Evolutionary conservation across 2,888 invertebrate species (phyloP), one percentile per base, ranked within the genome.

Genomic region (Caenorhabditis wallacei): DNA sequence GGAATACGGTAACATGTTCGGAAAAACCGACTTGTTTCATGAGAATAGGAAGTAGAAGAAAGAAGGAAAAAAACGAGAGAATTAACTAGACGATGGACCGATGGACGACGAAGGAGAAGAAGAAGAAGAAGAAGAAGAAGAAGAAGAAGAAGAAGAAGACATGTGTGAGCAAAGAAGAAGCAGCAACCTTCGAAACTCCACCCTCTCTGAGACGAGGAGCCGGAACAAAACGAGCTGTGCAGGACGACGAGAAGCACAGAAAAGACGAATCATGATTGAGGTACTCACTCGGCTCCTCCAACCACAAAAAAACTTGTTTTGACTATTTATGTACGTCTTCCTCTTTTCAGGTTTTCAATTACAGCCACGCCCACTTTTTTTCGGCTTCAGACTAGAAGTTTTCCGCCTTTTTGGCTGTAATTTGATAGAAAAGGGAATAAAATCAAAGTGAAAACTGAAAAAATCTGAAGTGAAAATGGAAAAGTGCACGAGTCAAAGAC

Each of bases 21-120:
- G 78, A 78, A 30, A 78, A 78, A 24, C 78, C 78, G 59, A 78
- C 78, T 78, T 78, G 78, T 78, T 78, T 78, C 78, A 78, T 78
- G 61, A 13, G 30, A 26, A 24, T 13, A 59, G 48, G 40, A 54
- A n/a, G 24, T 11, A 48, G 40, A 35, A 22, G 56, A 64, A 40
- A 48, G 13, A 20, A n/a, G 24, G 22, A 37, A n/a, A 22, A 57
- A 53, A 35, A 24, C 16, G 35, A 53, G 35, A 59, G 75, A 76
- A 76, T 68, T 59, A 76, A 68, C 68, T 53, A 66, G 46, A 57
- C 46, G 74, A 61, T 26, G 48, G 51, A 75, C 63, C 57, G 69
- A 54, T 43, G 54, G 70, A 43, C 57, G 71, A 46, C 54, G 57
- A 40, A 66, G n/a, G n/a, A n/a, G n/a, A n/a, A n/a, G n/a, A n/a